These are phyloP conservation scores for Lutjanus erythropterus DNA, from an alignment of 2,113 vertebrate genomes.

Conservation along the genomic window DNA sequence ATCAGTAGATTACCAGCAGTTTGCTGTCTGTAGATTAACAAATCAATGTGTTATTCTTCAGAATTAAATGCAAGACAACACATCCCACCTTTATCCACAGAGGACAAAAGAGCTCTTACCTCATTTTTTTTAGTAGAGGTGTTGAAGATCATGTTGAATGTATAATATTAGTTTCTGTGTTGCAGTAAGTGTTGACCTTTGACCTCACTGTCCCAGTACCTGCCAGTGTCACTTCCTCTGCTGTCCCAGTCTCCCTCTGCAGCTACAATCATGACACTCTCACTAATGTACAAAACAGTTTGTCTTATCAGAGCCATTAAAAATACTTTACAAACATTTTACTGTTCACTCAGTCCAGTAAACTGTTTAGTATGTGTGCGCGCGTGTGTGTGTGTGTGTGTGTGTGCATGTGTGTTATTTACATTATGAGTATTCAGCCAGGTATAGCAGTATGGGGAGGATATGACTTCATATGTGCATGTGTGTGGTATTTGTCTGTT, in stretches of 20 bases:
- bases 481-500: constrained; percentile 36
- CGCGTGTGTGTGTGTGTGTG: constrained; percentile 52
- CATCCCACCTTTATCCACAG: neutral
- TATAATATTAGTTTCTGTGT: no score
- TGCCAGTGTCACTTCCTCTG: constrained; percentile 30
- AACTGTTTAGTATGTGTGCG: constrained; percentile 42
- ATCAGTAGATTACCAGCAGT: neutral
- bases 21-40: neutral
- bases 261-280: constrained; percentile 71
- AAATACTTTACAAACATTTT: constrained; percentile 75
- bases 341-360: constrained; percentile 54
- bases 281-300: constrained; percentile 79
- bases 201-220: constrained; percentile 40
- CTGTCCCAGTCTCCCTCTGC: constrained; percentile 27
- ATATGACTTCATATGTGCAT: neutral
- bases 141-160: neutral
- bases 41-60: neutral
- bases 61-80: neutral
- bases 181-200: constrained; percentile 18
- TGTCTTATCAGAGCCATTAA: constrained; percentile 66
- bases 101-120: neutral
- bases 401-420: constrained; percentile 55
- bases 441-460: constrained; percentile 38
- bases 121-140: neutral
- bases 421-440: constrained; percentile 52